Conservation (phyloP, 1,140 invertebrate species). For the Drosophila littoralis region DNA sequence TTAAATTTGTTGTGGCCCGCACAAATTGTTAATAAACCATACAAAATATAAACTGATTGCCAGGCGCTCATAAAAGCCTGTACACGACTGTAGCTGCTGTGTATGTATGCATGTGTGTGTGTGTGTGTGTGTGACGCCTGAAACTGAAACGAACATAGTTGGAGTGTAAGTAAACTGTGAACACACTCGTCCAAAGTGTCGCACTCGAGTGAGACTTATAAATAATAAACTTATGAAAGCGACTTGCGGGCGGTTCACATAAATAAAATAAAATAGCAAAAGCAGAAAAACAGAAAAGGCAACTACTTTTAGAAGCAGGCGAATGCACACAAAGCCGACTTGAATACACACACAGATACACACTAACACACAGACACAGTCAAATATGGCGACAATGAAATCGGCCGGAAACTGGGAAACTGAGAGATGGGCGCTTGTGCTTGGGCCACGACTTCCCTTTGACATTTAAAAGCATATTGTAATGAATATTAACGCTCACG, state of each 20-base stretch:
- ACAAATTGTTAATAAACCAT: slow-evolving; percentile 73
- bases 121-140: slow-evolving; percentile 3
- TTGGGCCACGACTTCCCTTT: slow-evolving; percentile 46
- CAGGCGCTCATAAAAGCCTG: slow-evolving; percentile 46
- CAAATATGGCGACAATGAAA: slow-evolving; percentile 34
- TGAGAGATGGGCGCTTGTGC: slow-evolving; percentile 7
- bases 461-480: slow-evolving; percentile 60
- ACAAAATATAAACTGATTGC: slow-evolving; percentile 69
- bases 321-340: slow-evolving; percentile 28
- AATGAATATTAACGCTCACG: slow-evolving; percentile 64
- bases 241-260: slow-evolving; percentile 38
- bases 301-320: slow-evolving; percentile 29
- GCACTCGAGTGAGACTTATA: slow-evolving; percentile 70
- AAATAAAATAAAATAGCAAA: slow-evolving; percentile 59
- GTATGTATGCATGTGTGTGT: not conserved
- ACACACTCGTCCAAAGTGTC: slow-evolving; percentile 67
- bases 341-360: slow-evolving; percentile 3
- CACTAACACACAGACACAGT: slow-evolving; percentile 1
- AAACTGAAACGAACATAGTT: slow-evolving; percentile 13
- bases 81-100: slow-evolving; percentile 19
- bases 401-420: slow-evolving; percentile 22
- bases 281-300: slow-evolving; percentile 28
- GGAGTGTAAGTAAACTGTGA: slow-evolving; percentile 35
- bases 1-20: slow-evolving; percentile 48
- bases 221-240: slow-evolving; percentile 74